Percentiles rank a stretch among this genome's conserved stretches.
Evolutionary conservation across 2,888 invertebrate genomes (phyloP).

Genomic region (Biston stratarius): DNA sequence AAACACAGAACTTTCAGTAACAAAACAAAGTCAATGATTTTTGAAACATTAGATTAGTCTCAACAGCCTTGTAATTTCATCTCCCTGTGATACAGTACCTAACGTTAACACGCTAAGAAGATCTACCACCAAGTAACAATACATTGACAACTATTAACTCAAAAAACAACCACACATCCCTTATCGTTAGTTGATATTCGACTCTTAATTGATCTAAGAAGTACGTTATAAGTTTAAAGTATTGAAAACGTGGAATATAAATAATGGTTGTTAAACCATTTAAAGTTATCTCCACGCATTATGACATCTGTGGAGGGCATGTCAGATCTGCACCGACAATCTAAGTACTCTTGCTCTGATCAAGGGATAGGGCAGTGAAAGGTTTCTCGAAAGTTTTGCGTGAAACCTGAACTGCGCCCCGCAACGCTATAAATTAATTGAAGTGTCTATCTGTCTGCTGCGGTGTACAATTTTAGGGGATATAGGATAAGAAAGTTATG

Average conservation of each 20-base stretch:
- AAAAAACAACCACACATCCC: neutral
- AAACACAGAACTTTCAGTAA: no score
- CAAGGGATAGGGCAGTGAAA: conserved; percentile 68
- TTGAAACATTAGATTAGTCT: no score
- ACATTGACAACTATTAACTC: no score
- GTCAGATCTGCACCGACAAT: conserved; percentile 44
- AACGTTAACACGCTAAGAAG: no score
- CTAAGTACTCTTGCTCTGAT: conserved; percentile 35
- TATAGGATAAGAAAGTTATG: neutral
- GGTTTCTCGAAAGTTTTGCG: conserved; percentile 65
- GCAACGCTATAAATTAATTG: conserved; percentile 39
- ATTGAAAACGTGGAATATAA: no score
- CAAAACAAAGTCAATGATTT: no score
- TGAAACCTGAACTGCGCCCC: conserved; percentile 47
- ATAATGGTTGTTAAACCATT: neutral
- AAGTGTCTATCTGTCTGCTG: conserved; percentile 34
- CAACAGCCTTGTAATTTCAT: no score
- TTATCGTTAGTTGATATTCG: no score
- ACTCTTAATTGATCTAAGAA: no score
- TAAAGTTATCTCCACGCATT: conserved; percentile 2
- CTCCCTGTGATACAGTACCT: no score
- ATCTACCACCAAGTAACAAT: no score
- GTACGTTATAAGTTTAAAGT: no score
- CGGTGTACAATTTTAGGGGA: conserved; percentile 1
- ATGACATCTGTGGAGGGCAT: conserved; percentile 4